These are phyloP conservation scores for Bombus waltoni DNA, from an alignment of 1,140 invertebrate genomes.

Conservation along the genomic window DNA sequence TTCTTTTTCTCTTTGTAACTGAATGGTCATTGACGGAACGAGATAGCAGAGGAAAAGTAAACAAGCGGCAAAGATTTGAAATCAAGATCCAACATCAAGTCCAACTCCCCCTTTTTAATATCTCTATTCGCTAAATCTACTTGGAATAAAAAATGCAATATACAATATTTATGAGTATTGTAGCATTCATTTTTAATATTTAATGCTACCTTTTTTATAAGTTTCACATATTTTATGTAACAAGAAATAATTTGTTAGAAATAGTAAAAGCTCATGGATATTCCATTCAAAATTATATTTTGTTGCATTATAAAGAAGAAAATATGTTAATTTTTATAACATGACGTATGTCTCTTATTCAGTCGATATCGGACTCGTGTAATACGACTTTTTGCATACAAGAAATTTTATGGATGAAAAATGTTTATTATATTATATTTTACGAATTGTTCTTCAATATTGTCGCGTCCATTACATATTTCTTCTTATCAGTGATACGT, in stretches of 20 bases:
- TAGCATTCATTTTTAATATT: too few species aligned
- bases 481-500: background rate
- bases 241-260: too few species aligned
- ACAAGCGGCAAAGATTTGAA: background rate
- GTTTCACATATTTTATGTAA: too few species aligned
- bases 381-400: background rate
- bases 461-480: background rate
- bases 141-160: too few species aligned
- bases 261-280: background rate
- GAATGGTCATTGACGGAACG: conserved; percentile 17
- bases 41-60: conserved; percentile 1
- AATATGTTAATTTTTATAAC: background rate
- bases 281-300: background rate
- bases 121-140: background rate
- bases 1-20: background rate
- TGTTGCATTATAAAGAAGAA: background rate
- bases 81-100: background rate
- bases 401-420: background rate
- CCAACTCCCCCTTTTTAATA: background rate
- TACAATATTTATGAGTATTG: too few species aligned
- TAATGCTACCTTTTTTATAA: too few species aligned
- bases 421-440: background rate
- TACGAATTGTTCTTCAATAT: background rate
- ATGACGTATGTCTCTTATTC: background rate
- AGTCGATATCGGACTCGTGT: background rate